Evolutionary conservation across 35 echinoderm and acorn worm species (phyloP), one percentile per base, ranked within the genome.

Genomic region (Lytechinus pictus): DNA sequence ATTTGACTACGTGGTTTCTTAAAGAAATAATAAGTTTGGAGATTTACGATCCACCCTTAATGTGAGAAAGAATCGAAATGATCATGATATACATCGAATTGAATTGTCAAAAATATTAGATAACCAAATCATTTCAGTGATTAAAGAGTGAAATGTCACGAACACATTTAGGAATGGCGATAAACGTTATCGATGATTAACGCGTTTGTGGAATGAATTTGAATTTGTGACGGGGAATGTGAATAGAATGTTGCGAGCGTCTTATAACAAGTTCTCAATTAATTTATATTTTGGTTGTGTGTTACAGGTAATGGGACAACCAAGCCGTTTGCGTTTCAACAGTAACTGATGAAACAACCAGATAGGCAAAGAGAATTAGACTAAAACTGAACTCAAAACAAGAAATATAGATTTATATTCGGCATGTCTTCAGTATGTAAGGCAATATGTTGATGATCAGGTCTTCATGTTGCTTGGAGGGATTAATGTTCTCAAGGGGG

Each of bases 291-390:
- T 90, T 28, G 9, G 5, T 33, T 89, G 10, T 52, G 16, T 90
- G 6, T 12, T 54, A 16, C 8, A 93, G 92, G 92, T 93, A 93
- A 93, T 57, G 92, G 92, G 52, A 93, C 92, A 9, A 93, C 92
- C 13, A 93, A 93, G 92, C 92, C 92, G 52, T 93, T 93, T 93
- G 92, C 92, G 54, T 93, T 93, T 93, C 92, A 93, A 93, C 92
- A 93, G 92, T 93, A 93, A 93, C 92, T 93, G 92, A 93, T 93
- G 92, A 93, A 54, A 57, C 92, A 27, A 90, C 33, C 92, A 93
- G n/a, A 24, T 93, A 54, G 56, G 53, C 92, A 93, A 54, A 53
- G 53, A 93, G 53, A 93, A 93, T 57, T 28, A 57, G 53, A 90
- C 29, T 44, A 90, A 90, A 90, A 90, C 5, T 52, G 16, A 90